These are phyloP conservation scores for Python bivittatus DNA, from an alignment of 2,113 vertebrate genomes.

Conservation along the genomic window DNA sequence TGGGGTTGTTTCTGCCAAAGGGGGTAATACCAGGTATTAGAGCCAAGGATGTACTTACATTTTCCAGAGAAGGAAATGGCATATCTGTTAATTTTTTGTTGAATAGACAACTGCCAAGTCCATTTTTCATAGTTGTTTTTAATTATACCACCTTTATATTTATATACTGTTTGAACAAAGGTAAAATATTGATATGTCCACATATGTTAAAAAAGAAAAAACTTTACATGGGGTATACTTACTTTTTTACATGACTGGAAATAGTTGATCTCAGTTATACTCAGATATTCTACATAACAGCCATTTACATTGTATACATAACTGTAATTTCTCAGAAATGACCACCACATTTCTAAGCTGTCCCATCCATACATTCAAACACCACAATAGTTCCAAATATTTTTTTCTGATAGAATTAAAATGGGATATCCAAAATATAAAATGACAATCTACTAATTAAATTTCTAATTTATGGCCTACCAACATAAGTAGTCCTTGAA, in stretches of 20 bases:
- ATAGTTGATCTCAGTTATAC: conserved; percentile 5
- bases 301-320: conserved; percentile 9
- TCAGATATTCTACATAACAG: background rate
- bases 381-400: background rate
- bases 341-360: background rate
- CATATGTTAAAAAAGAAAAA: background rate
- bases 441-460: background rate
- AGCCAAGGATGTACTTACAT: background rate
- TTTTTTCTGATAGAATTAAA: conserved; percentile 15
- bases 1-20: background rate
- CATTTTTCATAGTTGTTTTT: background rate
- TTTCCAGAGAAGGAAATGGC: background rate
- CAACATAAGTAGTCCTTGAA: background rate
- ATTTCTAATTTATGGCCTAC: background rate
- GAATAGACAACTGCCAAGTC: background rate
- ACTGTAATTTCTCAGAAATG: conserved; percentile 7
- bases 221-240: background rate
- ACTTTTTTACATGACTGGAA: background rate
- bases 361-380: fast-evolving
- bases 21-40: background rate
- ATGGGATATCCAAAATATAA: background rate
- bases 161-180: background rate
- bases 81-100: background rate
- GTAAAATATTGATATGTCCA: background rate
- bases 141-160: background rate